A percentile compares a stretch with the other conserved stretches of the same genome.
These are phyloP conservation scores for Axis porcinus DNA, from an alignment of 2,113 vertebrate species.

Conservation along the genomic window DNA sequence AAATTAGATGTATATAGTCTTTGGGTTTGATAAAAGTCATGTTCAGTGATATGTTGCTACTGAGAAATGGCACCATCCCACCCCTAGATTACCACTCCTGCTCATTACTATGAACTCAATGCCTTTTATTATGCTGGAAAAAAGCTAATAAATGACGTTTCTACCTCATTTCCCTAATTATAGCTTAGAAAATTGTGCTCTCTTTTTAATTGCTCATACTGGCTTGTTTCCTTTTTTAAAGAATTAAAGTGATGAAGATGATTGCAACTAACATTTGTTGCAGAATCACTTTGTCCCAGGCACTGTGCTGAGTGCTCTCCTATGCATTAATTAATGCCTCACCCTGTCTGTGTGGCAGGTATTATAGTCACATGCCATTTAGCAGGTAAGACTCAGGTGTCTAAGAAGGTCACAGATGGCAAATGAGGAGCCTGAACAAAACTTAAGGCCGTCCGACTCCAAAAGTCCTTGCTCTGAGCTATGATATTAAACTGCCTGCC, in stretches of 20 bases:
- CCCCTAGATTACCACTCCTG: neutral
- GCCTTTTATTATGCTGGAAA: neutral
- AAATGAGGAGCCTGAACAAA: neutral
- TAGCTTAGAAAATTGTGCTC: neutral
- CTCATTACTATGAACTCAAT: neutral
- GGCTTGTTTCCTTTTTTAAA: neutral
- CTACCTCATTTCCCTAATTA: conserved; percentile 6
- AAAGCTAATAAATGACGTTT: neutral
- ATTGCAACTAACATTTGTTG: neutral
- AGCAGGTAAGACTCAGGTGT: neutral
- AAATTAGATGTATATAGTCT: neutral
- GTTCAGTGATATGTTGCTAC: neutral
- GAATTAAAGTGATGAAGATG: neutral
- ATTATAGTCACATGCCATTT: neutral
- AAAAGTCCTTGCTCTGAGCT: neutral
- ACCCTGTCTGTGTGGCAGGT: neutral
- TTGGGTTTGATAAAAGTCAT: neutral
- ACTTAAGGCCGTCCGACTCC: neutral
- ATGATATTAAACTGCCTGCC: neutral
- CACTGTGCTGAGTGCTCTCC: neutral
- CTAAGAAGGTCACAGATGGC: neutral
- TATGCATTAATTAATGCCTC: too few species aligned
- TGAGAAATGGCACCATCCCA: neutral
- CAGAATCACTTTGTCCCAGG: neutral
- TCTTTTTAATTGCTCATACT: neutral